Base-by-base conservation (phyloP, 2,113 vertebrate species). In the Caloenas nicobarica region DNA sequence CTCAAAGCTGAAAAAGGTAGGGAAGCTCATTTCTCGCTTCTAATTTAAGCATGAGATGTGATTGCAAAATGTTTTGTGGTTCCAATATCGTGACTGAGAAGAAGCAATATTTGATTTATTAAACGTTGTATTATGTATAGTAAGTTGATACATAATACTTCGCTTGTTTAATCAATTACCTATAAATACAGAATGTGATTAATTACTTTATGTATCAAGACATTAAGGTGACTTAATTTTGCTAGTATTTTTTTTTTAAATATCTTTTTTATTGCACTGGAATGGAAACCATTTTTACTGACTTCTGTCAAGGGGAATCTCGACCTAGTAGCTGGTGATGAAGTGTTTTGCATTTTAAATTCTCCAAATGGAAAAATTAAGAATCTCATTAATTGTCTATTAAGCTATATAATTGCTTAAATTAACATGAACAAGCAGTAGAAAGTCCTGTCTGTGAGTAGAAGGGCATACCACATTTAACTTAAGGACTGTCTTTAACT, bases 351-450 rank as follows among this genome's bases (percentile, higher is more conserved):
- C 77, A 64, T 89, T 80, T 88, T 84, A 74, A 95, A 74, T 92
- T 95, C 77, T 91, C 65, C 42, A 95, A 96, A 86, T 81, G 88
- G 83, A 89, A 88, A 95, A 91, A 95, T 84, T 46, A 89, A 74
- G 29, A 58, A 46, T 53, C 65, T 84, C 73, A 90, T 93, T 93
- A 91, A 82, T 95, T 91, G 77, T 84, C 83, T 84, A 84, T 92
- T 94, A 95, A 81, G 86, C 83, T 74, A 42, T 42, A 8, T 79
- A 92, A 95, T 93, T 91, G 86, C 65, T 92, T 92, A 93, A 88
- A 86, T 92, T 92, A 89, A 51, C 60, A 60, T 56, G 53, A 93
- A 46, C 54, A 86, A 81, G 60, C 60, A 84, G 56, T 68, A 78
- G 56, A 65, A 82, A 77, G 74, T 88, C 60, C 71, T 17, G 0